A percentile compares a stretch with the other conserved stretches of the same genome.
Evolutionary conservation across 2,797 vertebrate genomes (phyloP).

Genomic region (Acanthis flammea): DNA sequence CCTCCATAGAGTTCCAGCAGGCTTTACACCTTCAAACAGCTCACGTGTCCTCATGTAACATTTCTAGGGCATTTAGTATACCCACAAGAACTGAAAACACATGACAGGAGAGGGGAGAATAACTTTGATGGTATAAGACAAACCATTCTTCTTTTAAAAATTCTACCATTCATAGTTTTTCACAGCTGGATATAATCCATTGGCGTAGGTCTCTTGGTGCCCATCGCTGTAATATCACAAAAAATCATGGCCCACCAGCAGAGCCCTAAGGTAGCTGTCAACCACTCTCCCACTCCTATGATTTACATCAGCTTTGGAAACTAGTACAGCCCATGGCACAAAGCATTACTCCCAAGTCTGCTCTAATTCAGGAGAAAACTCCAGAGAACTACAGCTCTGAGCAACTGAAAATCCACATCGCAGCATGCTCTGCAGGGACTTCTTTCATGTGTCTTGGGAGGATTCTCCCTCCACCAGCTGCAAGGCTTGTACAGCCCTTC

Average conservation of each 20-base stretch:
- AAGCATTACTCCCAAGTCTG: not conserved
- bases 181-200: not conserved
- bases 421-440: not conserved
- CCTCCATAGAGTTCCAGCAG: not conserved
- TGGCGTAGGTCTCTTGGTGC: not conserved
- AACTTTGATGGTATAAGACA: not conserved
- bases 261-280: not conserved
- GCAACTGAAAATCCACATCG: not conserved
- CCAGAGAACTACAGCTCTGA: not conserved
- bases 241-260: not conserved
- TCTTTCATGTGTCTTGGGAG: not conserved
- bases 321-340: not conserved
- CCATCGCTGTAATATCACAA: not conserved
- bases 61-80: not conserved
- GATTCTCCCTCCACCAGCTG: not conserved
- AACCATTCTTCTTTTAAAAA: not conserved
- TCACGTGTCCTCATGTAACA: fast-evolving
- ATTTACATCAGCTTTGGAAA: not conserved
- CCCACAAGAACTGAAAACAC: not conserved
- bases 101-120: not conserved
- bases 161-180: not conserved
- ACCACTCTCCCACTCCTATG: not conserved
- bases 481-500: not conserved
- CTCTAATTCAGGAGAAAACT: not conserved
- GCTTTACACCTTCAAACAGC: not conserved